Evolutionary conservation across 2,797 vertebrate genomes (phyloP), one percentile per base, ranked within the genome.

Genomic region (Macropodus opercularis): DNA sequence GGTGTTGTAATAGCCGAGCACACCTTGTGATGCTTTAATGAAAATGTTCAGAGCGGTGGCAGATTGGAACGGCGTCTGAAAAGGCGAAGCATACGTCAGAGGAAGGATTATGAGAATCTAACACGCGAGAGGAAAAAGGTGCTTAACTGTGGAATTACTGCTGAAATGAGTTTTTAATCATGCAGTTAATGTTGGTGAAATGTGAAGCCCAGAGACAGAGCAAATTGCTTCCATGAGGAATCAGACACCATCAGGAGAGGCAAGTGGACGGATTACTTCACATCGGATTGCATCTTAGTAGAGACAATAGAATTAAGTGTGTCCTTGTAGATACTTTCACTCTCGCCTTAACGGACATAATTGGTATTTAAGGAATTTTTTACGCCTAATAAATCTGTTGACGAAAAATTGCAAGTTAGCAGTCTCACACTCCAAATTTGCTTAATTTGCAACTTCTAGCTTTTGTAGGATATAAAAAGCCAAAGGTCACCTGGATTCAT

Each of bases 101-200:
- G 36, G 61, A 76, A 81, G 83, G 89, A 90, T 90, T 88, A 89
- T 72, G 81, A 63, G 77, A 72, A 69, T 60, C 80, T 85, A 87
- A 85, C 83, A 66, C 56, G 29, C 62, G 68, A 85, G 83, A 82
- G 83, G 79, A 83, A 89, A n/a, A 90, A 89, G 88, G 89, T 90
- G 88, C 87, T 92, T 90, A 92, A 83, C 86, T 79, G 80, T 81
- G 84, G 85, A 90, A 92, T 91, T 91, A 89, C 82, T 73, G 81
- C 80, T 35, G 68, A 86, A 90, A 91, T 92, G 78, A 86, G 85
- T 89, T 92, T 91, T 91, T 92, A 92, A 92, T 90, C 84, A 70
- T 58, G 73, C 80, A 72, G 89, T 91, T 92, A 92, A 92, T 90
- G 90, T 91, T 85, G 85, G 85, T 81, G 86, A 91, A 91, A 91